Percentiles rank a stretch among this genome's conserved stretches.
phyloP scores from a whole-genome alignment of 2,888 invertebrate species.

The Acronicta alni region DNA sequence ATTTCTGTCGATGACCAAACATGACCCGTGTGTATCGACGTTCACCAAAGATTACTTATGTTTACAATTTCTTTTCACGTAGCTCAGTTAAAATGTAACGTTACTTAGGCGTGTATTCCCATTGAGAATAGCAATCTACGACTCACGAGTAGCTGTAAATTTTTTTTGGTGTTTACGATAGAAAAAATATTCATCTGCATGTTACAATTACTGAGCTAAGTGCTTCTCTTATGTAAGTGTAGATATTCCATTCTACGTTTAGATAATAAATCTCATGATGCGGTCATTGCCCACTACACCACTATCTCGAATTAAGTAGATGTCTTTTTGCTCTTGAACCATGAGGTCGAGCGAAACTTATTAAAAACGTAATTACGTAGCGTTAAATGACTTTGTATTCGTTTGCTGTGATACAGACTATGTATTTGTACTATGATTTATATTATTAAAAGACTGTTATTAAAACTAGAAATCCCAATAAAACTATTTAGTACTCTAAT shows the following conservation, averaged over 20 bases:
- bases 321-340: slow-evolving; percentile 35
- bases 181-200: slow-evolving; percentile 42
- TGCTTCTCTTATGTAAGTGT: slow-evolving; percentile 19
- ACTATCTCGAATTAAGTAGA: slow-evolving; percentile 30
- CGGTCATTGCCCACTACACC: slow-evolving; percentile 45
- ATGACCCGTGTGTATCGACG: slow-evolving; percentile 39
- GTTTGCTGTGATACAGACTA: background rate
- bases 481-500: background rate
- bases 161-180: slow-evolving; percentile 46
- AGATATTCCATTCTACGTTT: slow-evolving; percentile 22
- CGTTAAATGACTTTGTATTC: slow-evolving; percentile 37
- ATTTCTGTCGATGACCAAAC: slow-evolving; percentile 57
- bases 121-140: slow-evolving; percentile 39
- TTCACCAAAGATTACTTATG: slow-evolving; percentile 47
- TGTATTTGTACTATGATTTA: no score
- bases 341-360: slow-evolving; percentile 32
- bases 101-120: slow-evolving; percentile 55
- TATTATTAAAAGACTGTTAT: no score
- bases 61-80: slow-evolving; percentile 68
- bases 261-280: slow-evolving; percentile 47
- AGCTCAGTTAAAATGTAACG: slow-evolving; percentile 63
- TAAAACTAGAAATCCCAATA: no score
- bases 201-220: slow-evolving; percentile 46
- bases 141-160: slow-evolving; percentile 61
- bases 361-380: slow-evolving; percentile 43